phyloP scores from a whole-genome alignment of 2,888 invertebrate species.

The Palloptera scutellata region DNA sequence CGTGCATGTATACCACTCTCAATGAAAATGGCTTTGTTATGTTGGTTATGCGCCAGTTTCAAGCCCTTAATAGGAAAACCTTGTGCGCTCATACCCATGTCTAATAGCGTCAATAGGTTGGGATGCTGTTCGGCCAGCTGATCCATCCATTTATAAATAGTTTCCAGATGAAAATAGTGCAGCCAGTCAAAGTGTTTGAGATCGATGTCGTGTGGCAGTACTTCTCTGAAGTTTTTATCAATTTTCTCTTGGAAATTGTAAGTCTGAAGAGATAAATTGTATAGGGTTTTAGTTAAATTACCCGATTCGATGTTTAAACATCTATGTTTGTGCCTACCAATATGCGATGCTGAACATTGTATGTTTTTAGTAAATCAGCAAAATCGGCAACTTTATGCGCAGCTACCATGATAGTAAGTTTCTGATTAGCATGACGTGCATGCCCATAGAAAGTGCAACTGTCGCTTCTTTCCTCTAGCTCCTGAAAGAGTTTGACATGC shows the following conservation, averaged over 20 bases:
- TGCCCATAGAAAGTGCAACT: conserved; percentile 55
- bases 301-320: neutral
- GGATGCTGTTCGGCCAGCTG: conserved; percentile 45
- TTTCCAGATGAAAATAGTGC: conserved; percentile 58
- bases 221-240: conserved; percentile 48
- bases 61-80: conserved; percentile 66
- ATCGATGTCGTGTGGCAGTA: conserved; percentile 43
- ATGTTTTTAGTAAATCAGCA: conserved; percentile 48
- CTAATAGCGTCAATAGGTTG: conserved; percentile 57
- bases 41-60: conserved; percentile 58
- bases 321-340: conserved; percentile 39
- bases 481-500: conserved; percentile 48
- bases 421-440: conserved; percentile 50
- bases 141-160: conserved; percentile 58
- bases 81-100: conserved; percentile 66
- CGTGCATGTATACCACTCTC: conserved; percentile 65
- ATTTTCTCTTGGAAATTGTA: conserved; percentile 52
- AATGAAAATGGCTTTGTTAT: conserved; percentile 64
- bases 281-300: neutral
- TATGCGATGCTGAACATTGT: conserved; percentile 51
- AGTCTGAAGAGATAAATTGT: conserved; percentile 27
- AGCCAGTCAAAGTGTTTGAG: conserved; percentile 53
- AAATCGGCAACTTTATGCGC: conserved; percentile 57
- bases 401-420: conserved; percentile 56
- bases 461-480: conserved; percentile 54